phyloP scores from a whole-genome alignment of 2,113 vertebrate genomes.

The Spea bombifrons region DNA sequence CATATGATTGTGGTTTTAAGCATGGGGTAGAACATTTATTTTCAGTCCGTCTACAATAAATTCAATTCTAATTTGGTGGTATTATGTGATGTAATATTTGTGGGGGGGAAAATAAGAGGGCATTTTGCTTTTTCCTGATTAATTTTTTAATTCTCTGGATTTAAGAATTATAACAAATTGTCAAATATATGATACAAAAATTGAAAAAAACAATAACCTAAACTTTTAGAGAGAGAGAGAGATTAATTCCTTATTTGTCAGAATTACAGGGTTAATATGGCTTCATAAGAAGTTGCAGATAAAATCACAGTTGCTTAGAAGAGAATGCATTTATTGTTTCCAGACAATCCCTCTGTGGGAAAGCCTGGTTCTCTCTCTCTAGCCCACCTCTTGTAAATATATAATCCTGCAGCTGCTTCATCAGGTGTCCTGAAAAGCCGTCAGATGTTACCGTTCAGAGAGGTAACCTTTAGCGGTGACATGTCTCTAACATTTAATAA shows the following conservation, averaged over 20 bases:
- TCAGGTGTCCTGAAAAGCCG: constrained; percentile 31
- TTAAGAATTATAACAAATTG: too few species aligned
- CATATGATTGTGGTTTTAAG: too few species aligned
- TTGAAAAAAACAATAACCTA: background rate
- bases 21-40: too few species aligned
- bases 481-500: constrained; percentile 42
- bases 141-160: too few species aligned
- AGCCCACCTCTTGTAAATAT: background rate
- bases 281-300: constrained; percentile 29
- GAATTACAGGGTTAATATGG: background rate
- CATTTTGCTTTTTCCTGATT: too few species aligned
- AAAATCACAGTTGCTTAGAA: constrained; percentile 12
- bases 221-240: background rate
- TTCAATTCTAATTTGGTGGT: too few species aligned
- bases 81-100: too few species aligned
- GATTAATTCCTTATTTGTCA: background rate
- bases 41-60: too few species aligned
- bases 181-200: background rate
- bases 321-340: constrained; percentile 38
- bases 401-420: constrained; percentile 25
- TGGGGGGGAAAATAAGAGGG: too few species aligned
- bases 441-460: constrained; percentile 37
- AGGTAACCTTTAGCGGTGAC: constrained; percentile 38
- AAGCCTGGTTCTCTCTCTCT: background rate
- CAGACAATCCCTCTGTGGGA: background rate